Conservation (phyloP, 2,113 vertebrate species). For the Atlantisia rogersi region DNA sequence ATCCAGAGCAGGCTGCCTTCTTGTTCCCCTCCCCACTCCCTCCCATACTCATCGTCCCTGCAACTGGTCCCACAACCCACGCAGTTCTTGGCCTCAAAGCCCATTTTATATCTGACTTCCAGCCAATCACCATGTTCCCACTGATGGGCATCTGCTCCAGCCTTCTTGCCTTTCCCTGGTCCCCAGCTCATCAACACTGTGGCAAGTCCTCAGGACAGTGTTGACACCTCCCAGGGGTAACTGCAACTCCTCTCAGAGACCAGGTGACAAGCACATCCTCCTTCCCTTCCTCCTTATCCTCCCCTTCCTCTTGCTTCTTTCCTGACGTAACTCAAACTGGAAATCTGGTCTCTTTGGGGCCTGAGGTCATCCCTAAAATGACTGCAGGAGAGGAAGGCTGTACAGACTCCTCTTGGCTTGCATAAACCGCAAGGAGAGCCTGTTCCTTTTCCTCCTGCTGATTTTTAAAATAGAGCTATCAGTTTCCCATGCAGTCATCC, state of each 20-base stretch:
- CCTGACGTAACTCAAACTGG: not conserved
- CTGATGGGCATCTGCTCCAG: not conserved
- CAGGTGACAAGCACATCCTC: not conserved
- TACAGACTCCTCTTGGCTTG: not conserved
- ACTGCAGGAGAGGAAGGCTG: not conserved
- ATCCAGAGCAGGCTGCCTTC: not conserved
- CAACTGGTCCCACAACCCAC: not conserved
- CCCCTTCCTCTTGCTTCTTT: not conserved
- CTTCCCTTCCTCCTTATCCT: not conserved
- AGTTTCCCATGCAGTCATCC: not conserved
- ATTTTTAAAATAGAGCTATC: not conserved
- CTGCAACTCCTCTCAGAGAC: not conserved
- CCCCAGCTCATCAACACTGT: not conserved
- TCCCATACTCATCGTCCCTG: not conserved
- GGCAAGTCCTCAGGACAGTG: rapidly evolving
- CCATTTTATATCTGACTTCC: not conserved
- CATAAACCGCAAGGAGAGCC: not conserved
- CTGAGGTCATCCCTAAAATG: not conserved
- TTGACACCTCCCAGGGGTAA: not conserved
- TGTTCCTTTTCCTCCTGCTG: not conserved
- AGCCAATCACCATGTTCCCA: not conserved
- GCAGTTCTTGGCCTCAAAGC: not conserved
- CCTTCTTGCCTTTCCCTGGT: not conserved
- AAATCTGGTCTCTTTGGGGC: not conserved
- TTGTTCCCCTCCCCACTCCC: not conserved